phyloP scores from a whole-genome alignment of 2,888 invertebrate genomes.

The Trichogramma dendrolimi region DNA sequence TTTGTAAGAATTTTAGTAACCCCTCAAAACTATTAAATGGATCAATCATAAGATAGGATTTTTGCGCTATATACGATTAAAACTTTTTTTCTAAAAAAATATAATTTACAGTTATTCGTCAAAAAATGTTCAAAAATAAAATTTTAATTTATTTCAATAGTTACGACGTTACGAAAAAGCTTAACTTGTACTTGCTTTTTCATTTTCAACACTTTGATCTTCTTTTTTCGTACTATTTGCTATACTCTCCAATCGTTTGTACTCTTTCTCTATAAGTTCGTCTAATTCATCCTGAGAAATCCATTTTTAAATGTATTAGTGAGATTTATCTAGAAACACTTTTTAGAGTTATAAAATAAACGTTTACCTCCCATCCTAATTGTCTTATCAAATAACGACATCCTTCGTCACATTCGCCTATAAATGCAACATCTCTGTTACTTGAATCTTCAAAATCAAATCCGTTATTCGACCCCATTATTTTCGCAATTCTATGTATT shows the following conservation, averaged over 20 bases:
- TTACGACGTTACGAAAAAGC: too few species aligned
- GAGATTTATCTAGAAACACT: slow-evolving; percentile 4
- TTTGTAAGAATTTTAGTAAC: too few species aligned
- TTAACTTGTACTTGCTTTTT: slow-evolving; percentile 26
- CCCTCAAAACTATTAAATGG: too few species aligned
- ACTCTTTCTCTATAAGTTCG: slow-evolving; percentile 57
- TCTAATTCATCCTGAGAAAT: slow-evolving; percentile 60
- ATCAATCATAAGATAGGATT: too few species aligned
- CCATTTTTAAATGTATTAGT: slow-evolving; percentile 12
- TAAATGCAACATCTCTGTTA: slow-evolving; percentile 71
- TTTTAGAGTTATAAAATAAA: slow-evolving; percentile 8
- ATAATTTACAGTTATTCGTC: too few species aligned
- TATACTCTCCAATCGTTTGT: slow-evolving; percentile 55
- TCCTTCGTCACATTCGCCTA: slow-evolving; percentile 81
- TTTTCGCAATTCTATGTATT: slow-evolving; percentile 45
- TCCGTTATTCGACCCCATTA: slow-evolving; percentile 57
- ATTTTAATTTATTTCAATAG: too few species aligned
- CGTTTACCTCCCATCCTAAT: slow-evolving; percentile 73
- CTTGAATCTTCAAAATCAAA: slow-evolving; percentile 65
- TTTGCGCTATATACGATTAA: too few species aligned
- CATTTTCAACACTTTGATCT: slow-evolving; percentile 3
- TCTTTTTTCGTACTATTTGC: slow-evolving; percentile 15
- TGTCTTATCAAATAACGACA: slow-evolving; percentile 69
- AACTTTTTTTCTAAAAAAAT: too few species aligned
- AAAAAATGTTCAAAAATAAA: too few species aligned